Percentiles rank a stretch among this genome's conserved stretches.
Conservation (phyloP, 2,797 vertebrate genomes). For the Myotis myotis region DNA sequence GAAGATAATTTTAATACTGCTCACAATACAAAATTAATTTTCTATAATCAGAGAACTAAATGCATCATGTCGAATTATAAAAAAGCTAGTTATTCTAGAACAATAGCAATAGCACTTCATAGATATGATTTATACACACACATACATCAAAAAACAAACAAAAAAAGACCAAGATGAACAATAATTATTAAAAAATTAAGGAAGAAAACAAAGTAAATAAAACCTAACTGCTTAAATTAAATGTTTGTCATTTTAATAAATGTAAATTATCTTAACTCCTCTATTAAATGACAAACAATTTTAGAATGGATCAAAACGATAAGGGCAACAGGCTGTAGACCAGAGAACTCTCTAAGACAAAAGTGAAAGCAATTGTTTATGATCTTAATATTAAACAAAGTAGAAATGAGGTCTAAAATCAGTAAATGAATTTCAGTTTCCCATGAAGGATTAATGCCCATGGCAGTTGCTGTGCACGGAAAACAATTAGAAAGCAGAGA, state of each 20-base stretch:
- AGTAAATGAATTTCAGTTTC: background rate
- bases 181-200: background rate
- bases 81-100: background rate
- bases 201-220: background rate
- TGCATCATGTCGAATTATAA: background rate
- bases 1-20: background rate
- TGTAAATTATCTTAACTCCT: background rate
- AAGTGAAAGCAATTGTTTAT: background rate
- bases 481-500: background rate
- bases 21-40: background rate
- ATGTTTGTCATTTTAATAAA: slow-evolving; percentile 7
- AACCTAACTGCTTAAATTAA: background rate
- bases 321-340: background rate
- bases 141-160: background rate
- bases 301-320: background rate
- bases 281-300: background rate
- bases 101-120: background rate
- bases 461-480: background rate
- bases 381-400: background rate
- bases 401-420: background rate
- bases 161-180: background rate
- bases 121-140: background rate
- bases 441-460: background rate
- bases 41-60: background rate
- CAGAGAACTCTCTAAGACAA: background rate